Base-by-base conservation (phyloP, 37 sponge, comb jelly and placozoan species). In the Tethya wilhelma region DNA sequence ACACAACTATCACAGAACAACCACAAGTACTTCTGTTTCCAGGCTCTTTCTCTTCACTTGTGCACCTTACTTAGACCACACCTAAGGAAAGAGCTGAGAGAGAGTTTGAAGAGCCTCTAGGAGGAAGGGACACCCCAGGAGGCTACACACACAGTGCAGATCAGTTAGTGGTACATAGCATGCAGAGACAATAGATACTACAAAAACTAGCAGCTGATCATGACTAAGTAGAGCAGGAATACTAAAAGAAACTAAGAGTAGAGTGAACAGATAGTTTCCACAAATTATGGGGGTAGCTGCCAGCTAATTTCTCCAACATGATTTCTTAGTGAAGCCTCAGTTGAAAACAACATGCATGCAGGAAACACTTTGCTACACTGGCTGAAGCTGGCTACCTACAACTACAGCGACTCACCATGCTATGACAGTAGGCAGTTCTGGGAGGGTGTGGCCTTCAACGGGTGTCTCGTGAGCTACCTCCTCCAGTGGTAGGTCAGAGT, bases 121-220 rank as follows among this genome's bases (percentile, higher is more conserved):
- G n/a, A n/a, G n/a, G n/a, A n/a, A 88, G 6, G 1, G 77, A 2
- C 28, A 62, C 71, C 12, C 88, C 88, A 88, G 0, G 30, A 20
- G 53, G 53, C 9, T 19, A 49, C 53, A 49, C 53, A 49, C 53
- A 49, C 53, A 25, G 63, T 26, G 28, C 22, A n/a, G 25, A 60
- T 25, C 9, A 6, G 7, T 17, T 26, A 60, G 33, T 2, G 5
- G 66, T 65, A 30, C 36, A 8, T 30, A 65, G 19, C 28, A 1
- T 2, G 5, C 19, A n/a, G n/a, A n/a, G n/a, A n/a, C n/a, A n/a
- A n/a, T n/a, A n/a, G n/a, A n/a, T n/a, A n/a, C n/a, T n/a, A n/a
- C n/a, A n/a, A n/a, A n/a, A n/a, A n/a, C n/a, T n/a, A n/a, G n/a
- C n/a, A n/a, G n/a, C n/a, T n/a, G n/a, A n/a, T n/a, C n/a, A n/a